Base-by-base conservation (phyloP, 2,797 vertebrate species). In the Anabacerthia variegaticeps region DNA sequence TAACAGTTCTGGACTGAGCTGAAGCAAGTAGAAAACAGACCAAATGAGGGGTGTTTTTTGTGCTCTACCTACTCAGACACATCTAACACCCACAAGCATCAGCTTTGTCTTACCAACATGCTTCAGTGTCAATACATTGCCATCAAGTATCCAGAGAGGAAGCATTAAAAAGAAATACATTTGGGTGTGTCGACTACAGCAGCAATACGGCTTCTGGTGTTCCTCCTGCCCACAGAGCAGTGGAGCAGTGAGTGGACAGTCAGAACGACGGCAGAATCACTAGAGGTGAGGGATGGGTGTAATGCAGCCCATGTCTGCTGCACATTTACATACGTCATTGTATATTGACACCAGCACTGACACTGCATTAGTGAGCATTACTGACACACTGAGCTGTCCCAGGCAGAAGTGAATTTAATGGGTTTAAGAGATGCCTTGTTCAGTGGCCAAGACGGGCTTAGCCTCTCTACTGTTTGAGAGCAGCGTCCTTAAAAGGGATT, bases 1-100 rank as follows among this genome's bases (percentile, higher is more conserved):
- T 80, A 87, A 74, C 32, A 89, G 67, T 27, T 80, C 76, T 84
- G 79, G 46, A 63, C 68, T 17, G 22, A 92, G 51, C 43, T 73
- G 62, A 86, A 54, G 59, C 43, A 82, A 87, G 46, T 14, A 90
- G 89, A 67, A 87, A 89, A 87, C 48, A 94, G 48, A 83, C 21
- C 26, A 82, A 59, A 16, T 43, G 48, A 73, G 5, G 43, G 6
- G 44, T 46, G 7, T 0, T n/a, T 78, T 49, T 26, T 85, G 55
- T 73, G 12, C 55, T 46, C 72, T 73, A 20, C 51, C 51, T 85
- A 12, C 37, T 75, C 21, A 51, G n/a, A 28, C 14, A 7, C 14
- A 71, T 36, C 32, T 41, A 73, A 71, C 15, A 59, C 59, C 56
- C 17, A 0, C 36, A 52, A 82, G 44, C 63, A 95, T 41, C 55